Conservation (phyloP, 1,140 invertebrate species). For the Tribolium castaneum region DNA sequence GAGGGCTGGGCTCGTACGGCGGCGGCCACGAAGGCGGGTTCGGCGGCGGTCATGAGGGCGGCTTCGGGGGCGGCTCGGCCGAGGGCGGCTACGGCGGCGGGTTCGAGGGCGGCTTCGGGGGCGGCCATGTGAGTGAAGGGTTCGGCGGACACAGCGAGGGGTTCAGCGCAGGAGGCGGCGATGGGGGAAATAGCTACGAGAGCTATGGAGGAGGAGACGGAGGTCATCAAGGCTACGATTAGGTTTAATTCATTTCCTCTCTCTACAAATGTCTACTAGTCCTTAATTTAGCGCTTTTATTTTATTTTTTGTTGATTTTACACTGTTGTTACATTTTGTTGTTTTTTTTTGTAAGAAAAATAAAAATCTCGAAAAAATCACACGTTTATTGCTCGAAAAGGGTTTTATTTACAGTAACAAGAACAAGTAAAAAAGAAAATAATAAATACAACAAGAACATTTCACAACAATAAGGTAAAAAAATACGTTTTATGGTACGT, state of each 20-base stretch:
- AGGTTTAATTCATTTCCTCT: constrained; percentile 44
- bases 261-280: constrained; percentile 54
- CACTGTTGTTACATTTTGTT: constrained; percentile 43
- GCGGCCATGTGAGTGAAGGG: constrained; percentile 26
- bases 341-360: constrained; percentile 49
- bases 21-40: constrained; percentile 52
- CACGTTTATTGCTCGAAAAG: neutral
- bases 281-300: constrained; percentile 48
- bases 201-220: constrained; percentile 53
- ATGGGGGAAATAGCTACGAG: constrained; percentile 44
- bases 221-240: constrained; percentile 57
- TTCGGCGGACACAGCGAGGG: constrained; percentile 41
- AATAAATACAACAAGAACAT: neutral
- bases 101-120: constrained; percentile 2
- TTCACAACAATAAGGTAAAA: neutral
- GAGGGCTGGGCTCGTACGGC: constrained; percentile 16
- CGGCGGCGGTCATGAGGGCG: constrained; percentile 53
- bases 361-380: neutral
- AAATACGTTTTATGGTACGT: neutral
- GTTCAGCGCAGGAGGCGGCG: constrained; percentile 41
- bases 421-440: neutral
- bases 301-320: constrained; percentile 48
- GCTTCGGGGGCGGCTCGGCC: constrained; percentile 55
- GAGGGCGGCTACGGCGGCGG: constrained; percentile 48
- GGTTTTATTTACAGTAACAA: neutral